Evolutionary conservation across 2,888 invertebrate genomes (phyloP), one percentile per base, ranked within the genome.

Genomic region (Melikaiella ostensackeni): DNA sequence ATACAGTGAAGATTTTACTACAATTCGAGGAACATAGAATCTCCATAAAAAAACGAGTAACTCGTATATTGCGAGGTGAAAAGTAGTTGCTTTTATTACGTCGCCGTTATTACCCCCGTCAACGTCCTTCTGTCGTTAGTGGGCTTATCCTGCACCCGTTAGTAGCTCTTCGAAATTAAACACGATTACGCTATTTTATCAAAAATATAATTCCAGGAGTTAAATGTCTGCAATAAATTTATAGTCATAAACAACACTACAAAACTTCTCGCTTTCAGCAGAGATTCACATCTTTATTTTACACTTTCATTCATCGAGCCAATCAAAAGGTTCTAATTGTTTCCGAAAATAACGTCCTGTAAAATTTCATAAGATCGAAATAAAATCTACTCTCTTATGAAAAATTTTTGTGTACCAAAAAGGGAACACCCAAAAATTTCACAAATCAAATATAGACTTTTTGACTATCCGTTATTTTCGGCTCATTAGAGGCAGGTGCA

Each of bases 71-170:
- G 66, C 42, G 16, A 66, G 27, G 66, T 66, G 42, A 66, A 66
- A 66, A 66, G 27, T 46, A 66, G 66, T 46, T 66, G 27, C 66
- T 66, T 66, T 66, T 66, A 66, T 66, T 66, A 66, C 42, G 66
- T 46, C 27, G 30, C 11, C 46, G 46, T 66, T 66, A 66, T 66
- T 66, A 46, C 42, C 27, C 8, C 8, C 21, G 27, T 42, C 42
- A 66, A 46, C 42, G 30, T 66, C 9, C 42, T 66, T 66, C 27
- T 66, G 42, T 46, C 42, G 46, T 66, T 66, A 66, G 66, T 66
- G 46, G 27, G 66, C 42, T 66, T 66, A 66, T 66, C 30, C 46
- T 46, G 42, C 19, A 19, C 42, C 9, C 66, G 27, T 66, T 46
- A 46, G 66, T 66, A 66, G 66, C 27, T 46, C 24, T 19, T 46